A percentile compares a stretch with the other conserved stretches of the same genome.
phyloP scores from a whole-genome alignment of 2,888 invertebrate genomes.

The Elysia crispata region DNA sequence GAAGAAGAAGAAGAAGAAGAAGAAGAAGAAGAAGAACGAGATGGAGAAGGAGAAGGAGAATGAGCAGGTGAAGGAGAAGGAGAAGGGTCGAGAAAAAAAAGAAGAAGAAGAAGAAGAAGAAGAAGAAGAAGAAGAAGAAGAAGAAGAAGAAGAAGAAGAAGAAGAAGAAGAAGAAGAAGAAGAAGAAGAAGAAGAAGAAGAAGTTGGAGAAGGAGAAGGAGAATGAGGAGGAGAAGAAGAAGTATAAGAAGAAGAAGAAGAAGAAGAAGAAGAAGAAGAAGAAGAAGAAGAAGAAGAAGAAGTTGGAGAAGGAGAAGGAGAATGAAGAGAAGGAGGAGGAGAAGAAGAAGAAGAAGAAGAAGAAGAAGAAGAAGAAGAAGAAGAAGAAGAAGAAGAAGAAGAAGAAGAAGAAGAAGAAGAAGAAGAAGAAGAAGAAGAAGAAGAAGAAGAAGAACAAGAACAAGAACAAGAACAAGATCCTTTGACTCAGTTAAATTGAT shows the following conservation, averaged over 20 bases:
- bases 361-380: conserved; percentile 5
- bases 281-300: conserved; percentile 3
- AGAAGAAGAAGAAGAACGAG: background rate
- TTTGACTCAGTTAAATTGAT: no score
- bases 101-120: background rate
- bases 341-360: conserved; percentile 12
- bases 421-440: conserved; percentile 16
- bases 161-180: background rate
- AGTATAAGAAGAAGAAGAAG: conserved; percentile 4
- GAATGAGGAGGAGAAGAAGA: no score
- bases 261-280: conserved; percentile 7
- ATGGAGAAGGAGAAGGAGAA: conserved; percentile 1
- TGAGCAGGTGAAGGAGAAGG: background rate
- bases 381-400: background rate
- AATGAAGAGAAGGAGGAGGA: background rate
- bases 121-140: background rate
- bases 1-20: no score
- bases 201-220: no score
- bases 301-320: conserved; percentile 9
- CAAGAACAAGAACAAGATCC: no score
- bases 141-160: background rate
- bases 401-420: background rate
- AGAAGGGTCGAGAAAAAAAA: background rate
- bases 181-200: no score
- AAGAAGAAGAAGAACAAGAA: background rate